phyloP scores from a whole-genome alignment of 2,888 invertebrate species.

The Lasioglossum malachurum region DNA sequence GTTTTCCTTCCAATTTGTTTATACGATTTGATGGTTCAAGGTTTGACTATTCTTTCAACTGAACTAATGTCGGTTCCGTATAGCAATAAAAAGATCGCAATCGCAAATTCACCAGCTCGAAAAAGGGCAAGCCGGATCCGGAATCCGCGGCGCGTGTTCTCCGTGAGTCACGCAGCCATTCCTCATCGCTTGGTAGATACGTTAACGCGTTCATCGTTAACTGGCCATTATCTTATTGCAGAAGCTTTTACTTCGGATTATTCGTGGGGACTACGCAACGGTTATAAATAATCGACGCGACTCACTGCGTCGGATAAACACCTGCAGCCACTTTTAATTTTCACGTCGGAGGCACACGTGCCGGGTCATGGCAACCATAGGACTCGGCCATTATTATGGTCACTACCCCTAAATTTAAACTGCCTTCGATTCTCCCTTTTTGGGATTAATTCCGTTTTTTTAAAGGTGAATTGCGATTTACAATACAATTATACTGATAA shows the following conservation, averaged over 20 bases:
- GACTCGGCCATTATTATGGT: neutral
- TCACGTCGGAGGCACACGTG: neutral
- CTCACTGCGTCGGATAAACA: conserved; percentile 32
- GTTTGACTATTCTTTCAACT: too few species aligned
- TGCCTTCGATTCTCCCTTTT: neutral
- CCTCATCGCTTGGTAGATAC: conserved; percentile 49
- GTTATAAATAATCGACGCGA: conserved; percentile 66
- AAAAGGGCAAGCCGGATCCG: conserved; percentile 78
- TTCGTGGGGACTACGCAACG: conserved; percentile 60
- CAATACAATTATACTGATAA: neutral
- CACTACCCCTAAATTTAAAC: neutral
- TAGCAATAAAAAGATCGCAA: conserved; percentile 52
- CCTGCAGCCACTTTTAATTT: conserved; percentile 40
- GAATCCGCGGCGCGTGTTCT: conserved; percentile 53
- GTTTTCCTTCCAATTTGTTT: too few species aligned
- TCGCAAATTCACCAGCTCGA: conserved; percentile 75
- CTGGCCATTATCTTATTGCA: conserved; percentile 23
- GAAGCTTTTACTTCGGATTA: conserved; percentile 60
- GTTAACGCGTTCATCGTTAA: conserved; percentile 68
- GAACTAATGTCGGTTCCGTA: neutral
- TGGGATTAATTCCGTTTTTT: neutral
- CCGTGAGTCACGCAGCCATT: conserved; percentile 72
- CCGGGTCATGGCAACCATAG: neutral
- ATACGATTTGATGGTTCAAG: too few species aligned
- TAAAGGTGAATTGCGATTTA: neutral